These are phyloP conservation scores for Teleogryllus occipitalis DNA, from an alignment of 1,140 invertebrate species.

Conservation along the genomic window DNA sequence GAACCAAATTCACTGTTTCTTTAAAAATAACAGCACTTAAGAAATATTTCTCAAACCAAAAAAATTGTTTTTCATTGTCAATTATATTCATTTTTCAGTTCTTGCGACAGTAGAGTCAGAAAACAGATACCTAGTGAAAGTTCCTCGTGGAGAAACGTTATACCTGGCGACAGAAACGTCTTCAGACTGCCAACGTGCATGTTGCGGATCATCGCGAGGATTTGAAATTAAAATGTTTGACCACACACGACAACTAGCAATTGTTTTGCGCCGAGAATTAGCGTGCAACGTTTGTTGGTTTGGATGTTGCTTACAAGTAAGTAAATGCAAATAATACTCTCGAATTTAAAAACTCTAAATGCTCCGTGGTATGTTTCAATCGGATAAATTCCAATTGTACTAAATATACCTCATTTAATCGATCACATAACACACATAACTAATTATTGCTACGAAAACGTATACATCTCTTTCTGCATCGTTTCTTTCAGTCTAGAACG, in stretches of 20 bases:
- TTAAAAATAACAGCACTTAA: not conserved
- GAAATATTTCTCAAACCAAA: not conserved
- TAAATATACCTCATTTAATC: no score
- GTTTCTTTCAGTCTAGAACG: no score
- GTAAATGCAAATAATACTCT: not conserved
- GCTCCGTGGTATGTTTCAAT: no score
- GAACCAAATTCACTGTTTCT: not conserved
- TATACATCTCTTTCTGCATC: no score
- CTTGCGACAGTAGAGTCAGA: constrained; percentile 39
- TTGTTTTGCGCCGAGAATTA: constrained; percentile 46
- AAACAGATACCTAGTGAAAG: constrained; percentile 52
- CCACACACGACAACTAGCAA: constrained; percentile 52
- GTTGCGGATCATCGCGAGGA: constrained; percentile 48
- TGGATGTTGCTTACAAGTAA: constrained; percentile 22
- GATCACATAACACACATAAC: no score
- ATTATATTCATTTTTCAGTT: constrained; percentile 10
- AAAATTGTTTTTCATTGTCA: not conserved
- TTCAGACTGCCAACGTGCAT: constrained; percentile 40
- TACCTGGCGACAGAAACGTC: constrained; percentile 53
- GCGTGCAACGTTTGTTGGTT: constrained; percentile 30
- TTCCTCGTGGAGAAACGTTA: constrained; percentile 50
- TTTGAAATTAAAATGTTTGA: constrained; percentile 53
- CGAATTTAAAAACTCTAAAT: no score
- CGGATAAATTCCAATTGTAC: no score
- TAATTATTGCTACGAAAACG: no score